Conservation (phyloP, 2,797 vertebrate genomes). For the Antennarius maculatus region DNA sequence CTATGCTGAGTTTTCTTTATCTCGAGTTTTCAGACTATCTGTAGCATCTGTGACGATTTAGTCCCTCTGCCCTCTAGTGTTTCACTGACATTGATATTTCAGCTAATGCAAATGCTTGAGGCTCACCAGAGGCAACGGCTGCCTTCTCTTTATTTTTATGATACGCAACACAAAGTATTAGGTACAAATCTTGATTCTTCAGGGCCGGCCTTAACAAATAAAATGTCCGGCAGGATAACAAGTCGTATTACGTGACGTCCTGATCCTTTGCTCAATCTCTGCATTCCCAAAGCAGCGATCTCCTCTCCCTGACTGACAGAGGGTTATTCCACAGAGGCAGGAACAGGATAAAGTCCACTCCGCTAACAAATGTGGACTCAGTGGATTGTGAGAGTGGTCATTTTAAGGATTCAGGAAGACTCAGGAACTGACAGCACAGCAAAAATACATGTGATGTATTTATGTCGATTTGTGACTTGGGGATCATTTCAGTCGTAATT, state of each 20-base stretch:
- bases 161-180: not conserved
- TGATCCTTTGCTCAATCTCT: slow-evolving; percentile 9
- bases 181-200: not conserved
- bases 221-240: not conserved
- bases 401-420: not conserved
- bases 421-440: not conserved
- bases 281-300: slow-evolving; percentile 1
- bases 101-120: not conserved
- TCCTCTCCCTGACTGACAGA: not conserved
- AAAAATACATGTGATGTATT: not conserved
- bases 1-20: too few relatives aligned
- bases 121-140: too few relatives aligned
- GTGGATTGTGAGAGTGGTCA: not conserved
- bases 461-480: too few relatives aligned
- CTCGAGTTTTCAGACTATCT: too few relatives aligned
- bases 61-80: not conserved
- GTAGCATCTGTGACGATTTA: too few relatives aligned
- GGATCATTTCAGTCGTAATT: too few relatives aligned
- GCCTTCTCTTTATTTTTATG: not conserved
- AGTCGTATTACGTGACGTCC: not conserved
- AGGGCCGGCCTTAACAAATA: not conserved
- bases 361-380: not conserved
- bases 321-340: slow-evolving; percentile 12
- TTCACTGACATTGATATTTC: not conserved
- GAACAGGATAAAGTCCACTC: not conserved